Evolutionary conservation across 2,888 invertebrate genomes (phyloP).

Genomic region (Synanthedon formicaeformis): DNA sequence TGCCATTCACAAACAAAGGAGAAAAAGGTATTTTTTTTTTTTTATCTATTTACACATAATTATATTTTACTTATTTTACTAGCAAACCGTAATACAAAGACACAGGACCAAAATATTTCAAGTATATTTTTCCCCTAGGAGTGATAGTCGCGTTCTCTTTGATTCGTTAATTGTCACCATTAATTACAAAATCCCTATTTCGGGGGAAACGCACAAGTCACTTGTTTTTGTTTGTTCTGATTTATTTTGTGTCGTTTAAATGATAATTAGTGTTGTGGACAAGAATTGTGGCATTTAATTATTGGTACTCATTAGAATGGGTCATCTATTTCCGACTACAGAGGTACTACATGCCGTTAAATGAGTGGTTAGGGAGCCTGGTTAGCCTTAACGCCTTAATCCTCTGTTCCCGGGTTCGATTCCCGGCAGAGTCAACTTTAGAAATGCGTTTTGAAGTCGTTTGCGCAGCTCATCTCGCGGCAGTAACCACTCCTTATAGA

Average conservation of each 20-base stretch:
- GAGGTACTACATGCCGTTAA: neutral
- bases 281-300: neutral
- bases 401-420: no score
- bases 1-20: no score
- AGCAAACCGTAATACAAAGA: neutral
- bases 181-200: slow-evolving; percentile 20
- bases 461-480: no score
- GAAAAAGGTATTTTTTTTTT: no score
- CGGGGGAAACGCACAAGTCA: slow-evolving; percentile 2
- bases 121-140: slow-evolving; percentile 7
- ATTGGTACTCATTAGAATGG: neutral
- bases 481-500: no score
- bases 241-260: slow-evolving; percentile 13
- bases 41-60: no score
- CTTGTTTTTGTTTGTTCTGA: slow-evolving; percentile 9
- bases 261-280: slow-evolving; percentile 2
- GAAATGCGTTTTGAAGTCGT: no score
- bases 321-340: no score
- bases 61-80: no score
- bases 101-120: neutral
- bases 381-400: no score
- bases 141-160: slow-evolving; percentile 11
- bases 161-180: slow-evolving; percentile 23
- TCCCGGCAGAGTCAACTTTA: no score
- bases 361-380: no score